These are phyloP conservation scores for Serrognathus titanus DNA, from an alignment of 2,888 invertebrate species.

Conservation along the genomic window DNA sequence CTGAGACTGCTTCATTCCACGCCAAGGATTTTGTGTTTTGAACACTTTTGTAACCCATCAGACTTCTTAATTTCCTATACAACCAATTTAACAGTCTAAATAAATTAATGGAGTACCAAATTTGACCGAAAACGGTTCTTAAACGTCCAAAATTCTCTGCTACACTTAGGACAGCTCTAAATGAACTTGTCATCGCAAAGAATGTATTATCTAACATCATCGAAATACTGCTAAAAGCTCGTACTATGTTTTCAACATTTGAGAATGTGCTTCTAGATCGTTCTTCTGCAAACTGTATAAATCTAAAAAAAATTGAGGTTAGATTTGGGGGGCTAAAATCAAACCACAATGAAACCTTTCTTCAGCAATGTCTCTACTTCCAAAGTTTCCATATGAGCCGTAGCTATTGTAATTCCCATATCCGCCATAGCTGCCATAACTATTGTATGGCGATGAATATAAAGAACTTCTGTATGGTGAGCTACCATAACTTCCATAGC, in stretches of 20 bases:
- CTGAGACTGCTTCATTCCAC: slow-evolving; percentile 50
- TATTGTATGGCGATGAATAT: slow-evolving; percentile 32
- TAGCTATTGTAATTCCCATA: slow-evolving; percentile 38
- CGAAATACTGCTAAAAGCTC: slow-evolving; percentile 88
- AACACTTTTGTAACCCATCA: slow-evolving; percentile 59
- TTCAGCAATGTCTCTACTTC: slow-evolving; percentile 56
- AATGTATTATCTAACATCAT: slow-evolving; percentile 98
- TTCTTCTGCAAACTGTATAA: slow-evolving; percentile 87
- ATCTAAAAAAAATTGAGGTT: slow-evolving; percentile 49
- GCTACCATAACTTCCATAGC: slow-evolving; percentile 7
- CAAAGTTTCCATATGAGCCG: slow-evolving; percentile 44
- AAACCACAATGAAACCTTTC: slow-evolving; percentile 52
- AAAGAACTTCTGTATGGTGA: slow-evolving; percentile 31
- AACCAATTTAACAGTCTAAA: slow-evolving; percentile 78
- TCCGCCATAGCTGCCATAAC: slow-evolving; percentile 35
- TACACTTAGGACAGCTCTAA: slow-evolving; percentile 91
- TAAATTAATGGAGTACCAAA: slow-evolving; percentile 84
- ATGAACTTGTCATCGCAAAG: slow-evolving; percentile 92
- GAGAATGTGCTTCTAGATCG: slow-evolving; percentile 90
- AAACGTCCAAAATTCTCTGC: slow-evolving; percentile 91
- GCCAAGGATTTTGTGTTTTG: slow-evolving; percentile 36
- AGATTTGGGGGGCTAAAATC: background rate
- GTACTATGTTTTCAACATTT: slow-evolving; percentile 84
- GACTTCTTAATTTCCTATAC: slow-evolving; percentile 67
- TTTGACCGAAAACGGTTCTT: slow-evolving; percentile 76